phyloP scores from a whole-genome alignment of 2,113 vertebrate species.

The Accipiter virgatus region DNA sequence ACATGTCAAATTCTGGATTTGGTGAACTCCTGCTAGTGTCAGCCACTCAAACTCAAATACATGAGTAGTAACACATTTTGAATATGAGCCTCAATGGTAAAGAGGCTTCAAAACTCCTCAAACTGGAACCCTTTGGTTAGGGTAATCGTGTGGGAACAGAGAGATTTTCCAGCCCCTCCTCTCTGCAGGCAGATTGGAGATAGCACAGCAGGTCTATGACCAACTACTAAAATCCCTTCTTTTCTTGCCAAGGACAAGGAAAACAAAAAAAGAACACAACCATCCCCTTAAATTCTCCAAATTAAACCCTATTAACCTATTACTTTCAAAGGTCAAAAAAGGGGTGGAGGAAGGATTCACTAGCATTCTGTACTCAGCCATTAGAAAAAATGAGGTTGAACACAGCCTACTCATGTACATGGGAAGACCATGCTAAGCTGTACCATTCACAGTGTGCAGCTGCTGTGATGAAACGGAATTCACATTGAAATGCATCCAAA shows the following conservation, averaged over 20 bases:
- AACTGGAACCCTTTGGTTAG: neutral
- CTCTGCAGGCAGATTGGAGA: neutral
- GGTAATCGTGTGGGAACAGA: neutral
- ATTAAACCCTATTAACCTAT: slow-evolving; percentile 24
- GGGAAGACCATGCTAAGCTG: neutral
- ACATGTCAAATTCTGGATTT: neutral
- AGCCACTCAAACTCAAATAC: neutral
- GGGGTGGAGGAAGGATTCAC: neutral
- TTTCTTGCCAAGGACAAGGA: neutral
- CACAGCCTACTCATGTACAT: neutral
- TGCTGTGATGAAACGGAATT: neutral
- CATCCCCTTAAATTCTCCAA: slow-evolving; percentile 3
- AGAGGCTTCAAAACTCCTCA: neutral
- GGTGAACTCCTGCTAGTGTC: neutral
- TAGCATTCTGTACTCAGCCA: neutral
- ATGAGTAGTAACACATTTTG: neutral
- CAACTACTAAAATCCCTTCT: neutral
- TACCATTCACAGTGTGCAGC: slow-evolving; percentile 21
- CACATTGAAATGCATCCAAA: slow-evolving; percentile 49
- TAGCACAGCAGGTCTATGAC: neutral
- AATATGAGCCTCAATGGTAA: neutral
- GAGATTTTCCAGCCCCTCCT: neutral
- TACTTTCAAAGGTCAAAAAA: neutral
- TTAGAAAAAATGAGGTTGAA: neutral
- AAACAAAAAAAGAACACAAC: neutral